phyloP scores from a whole-genome alignment of 2,113 vertebrate genomes.

The Lophura nycthemera region DNA sequence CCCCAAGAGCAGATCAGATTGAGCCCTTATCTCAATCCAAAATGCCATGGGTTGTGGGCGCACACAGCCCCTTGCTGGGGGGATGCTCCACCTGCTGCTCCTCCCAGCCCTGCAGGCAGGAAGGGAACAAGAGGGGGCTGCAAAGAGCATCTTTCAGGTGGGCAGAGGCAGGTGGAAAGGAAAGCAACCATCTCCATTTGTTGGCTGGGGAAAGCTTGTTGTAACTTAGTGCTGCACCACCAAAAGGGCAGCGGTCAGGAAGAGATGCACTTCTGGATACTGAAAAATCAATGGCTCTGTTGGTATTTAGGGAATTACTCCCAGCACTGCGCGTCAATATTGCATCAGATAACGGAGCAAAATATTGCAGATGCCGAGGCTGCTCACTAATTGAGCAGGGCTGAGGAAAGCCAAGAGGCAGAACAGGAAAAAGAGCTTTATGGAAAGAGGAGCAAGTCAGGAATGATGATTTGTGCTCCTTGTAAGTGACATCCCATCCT shows the following conservation, averaged over 20 bases:
- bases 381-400: background rate
- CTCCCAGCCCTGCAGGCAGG: background rate
- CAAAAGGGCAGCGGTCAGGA: background rate
- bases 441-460: background rate
- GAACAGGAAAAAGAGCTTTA: background rate
- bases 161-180: background rate
- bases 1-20: no score
- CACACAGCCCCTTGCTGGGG: no score
- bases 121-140: background rate
- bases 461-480: background rate
- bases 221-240: background rate
- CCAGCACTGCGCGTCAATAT: background rate
- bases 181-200: background rate
- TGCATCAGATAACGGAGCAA: background rate
- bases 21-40: no score
- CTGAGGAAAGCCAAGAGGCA: background rate
- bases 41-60: no score
- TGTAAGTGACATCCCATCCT: background rate
- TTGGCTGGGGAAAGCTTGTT: background rate
- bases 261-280: background rate
- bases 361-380: background rate
- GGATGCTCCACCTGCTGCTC: no score
- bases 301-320: background rate
- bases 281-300: background rate
- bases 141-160: background rate